Conservation (phyloP, 2,888 invertebrate species). For the Callinectes sapidus region DNA sequence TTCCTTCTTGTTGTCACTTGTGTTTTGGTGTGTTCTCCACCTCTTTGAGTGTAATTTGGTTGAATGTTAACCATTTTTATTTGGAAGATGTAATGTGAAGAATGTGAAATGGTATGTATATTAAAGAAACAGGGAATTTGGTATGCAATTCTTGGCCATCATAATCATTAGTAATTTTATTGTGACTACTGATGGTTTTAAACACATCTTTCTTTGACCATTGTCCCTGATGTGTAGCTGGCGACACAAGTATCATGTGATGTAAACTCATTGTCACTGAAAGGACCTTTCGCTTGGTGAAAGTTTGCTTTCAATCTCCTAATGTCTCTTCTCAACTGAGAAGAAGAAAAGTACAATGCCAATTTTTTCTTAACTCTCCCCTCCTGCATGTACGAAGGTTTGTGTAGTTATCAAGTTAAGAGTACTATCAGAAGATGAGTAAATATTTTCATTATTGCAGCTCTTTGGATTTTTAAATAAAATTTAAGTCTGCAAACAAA, state of each 20-base stretch:
- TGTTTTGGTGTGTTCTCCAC: background rate
- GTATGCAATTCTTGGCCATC: conserved; percentile 30
- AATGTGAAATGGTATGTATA: conserved; percentile 31
- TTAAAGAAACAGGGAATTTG: conserved; percentile 26
- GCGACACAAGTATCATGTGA: conserved; percentile 34
- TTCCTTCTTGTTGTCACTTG: background rate
- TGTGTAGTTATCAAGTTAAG: conserved; percentile 23
- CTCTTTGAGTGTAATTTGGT: background rate
- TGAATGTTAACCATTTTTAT: conserved; percentile 10
- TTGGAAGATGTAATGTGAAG: conserved; percentile 11
- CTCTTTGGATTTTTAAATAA: conserved; percentile 39
- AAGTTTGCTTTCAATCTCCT: conserved; percentile 44
- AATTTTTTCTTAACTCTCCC: conserved; percentile 44
- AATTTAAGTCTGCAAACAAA: conserved; percentile 40
- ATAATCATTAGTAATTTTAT: background rate
- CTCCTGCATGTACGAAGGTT: conserved; percentile 34
- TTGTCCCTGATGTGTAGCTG: conserved; percentile 55
- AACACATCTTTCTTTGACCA: conserved; percentile 38
- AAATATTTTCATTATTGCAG: conserved; percentile 46
- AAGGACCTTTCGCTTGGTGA: conserved; percentile 36
- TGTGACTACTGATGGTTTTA: background rate
- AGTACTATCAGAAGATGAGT: conserved; percentile 8
- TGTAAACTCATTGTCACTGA: conserved; percentile 44
- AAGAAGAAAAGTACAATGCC: conserved; percentile 52
- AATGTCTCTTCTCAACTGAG: conserved; percentile 43